Conservation (phyloP, 2,113 vertebrate genomes). For the Labeo rohita region DNA sequence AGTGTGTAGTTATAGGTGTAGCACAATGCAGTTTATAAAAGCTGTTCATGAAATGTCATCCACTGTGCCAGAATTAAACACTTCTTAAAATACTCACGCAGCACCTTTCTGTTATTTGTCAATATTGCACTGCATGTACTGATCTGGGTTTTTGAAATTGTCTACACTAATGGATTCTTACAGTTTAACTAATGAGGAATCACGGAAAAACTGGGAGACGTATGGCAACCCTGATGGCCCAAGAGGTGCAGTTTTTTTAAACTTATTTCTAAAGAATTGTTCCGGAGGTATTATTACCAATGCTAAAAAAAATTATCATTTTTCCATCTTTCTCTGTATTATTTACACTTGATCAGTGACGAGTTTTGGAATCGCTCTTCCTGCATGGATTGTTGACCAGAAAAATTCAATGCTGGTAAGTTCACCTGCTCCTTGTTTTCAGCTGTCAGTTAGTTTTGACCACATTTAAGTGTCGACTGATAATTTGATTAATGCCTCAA, state of each 20-base stretch:
- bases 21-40: background rate
- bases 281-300: background rate
- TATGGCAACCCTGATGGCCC: constrained; percentile 97
- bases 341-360: constrained; percentile 76
- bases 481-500: background rate
- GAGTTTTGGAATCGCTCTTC: constrained; percentile 95
- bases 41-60: background rate
- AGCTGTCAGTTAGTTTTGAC: background rate
- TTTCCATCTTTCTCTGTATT: background rate
- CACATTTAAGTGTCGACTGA: background rate
- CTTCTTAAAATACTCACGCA: background rate
- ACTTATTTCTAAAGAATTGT: background rate
- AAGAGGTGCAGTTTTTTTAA: constrained; percentile 77
- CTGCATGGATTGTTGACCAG: constrained; percentile 99
- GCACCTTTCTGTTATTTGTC: background rate
- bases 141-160: background rate
- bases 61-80: background rate
- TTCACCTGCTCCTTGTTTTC: background rate
- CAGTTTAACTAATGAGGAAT: constrained; percentile 96
- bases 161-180: background rate
- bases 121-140: background rate
- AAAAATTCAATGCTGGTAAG: constrained; percentile 98
- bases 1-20: background rate
- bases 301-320: background rate
- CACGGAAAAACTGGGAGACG: constrained; percentile 89